A percentile compares a stretch with the other conserved stretches of the same genome.
phyloP scores from a whole-genome alignment of 2,888 invertebrate species.

The Epinotia ramella region DNA sequence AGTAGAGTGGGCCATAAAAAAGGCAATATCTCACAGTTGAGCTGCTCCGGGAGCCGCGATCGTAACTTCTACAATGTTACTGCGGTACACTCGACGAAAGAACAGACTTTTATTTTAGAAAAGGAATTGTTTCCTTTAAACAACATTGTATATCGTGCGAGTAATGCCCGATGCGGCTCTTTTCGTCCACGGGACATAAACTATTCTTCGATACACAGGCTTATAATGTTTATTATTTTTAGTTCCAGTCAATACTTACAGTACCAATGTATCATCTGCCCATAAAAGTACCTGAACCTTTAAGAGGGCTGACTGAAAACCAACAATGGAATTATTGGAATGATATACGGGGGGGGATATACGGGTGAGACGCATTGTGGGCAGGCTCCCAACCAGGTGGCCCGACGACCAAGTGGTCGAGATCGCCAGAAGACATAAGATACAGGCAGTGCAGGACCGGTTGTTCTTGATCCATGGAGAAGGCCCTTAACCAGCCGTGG shows the following conservation, averaged over 20 bases:
- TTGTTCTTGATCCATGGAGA: too few species aligned
- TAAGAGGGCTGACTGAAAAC: too few species aligned
- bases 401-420: too few species aligned
- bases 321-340: too few species aligned
- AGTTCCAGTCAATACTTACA: neutral
- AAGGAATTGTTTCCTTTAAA: constrained; percentile 66
- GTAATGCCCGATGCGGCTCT: constrained; percentile 34
- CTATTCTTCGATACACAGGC: constrained; percentile 29
- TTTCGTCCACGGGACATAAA: constrained; percentile 30
- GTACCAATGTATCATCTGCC: neutral
- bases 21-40: constrained; percentile 85
- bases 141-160: constrained; percentile 44
- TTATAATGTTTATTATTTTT: constrained; percentile 4
- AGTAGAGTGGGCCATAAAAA: constrained; percentile 84
- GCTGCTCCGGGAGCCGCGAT: constrained; percentile 78
- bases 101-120: constrained; percentile 73
- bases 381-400: too few species aligned
- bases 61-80: constrained; percentile 85
- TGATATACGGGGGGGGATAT: too few species aligned
- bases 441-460: too few species aligned
- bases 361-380: too few species aligned
- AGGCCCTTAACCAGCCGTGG: too few species aligned
- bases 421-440: too few species aligned
- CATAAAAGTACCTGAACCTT: neutral
- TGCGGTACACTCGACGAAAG: constrained; percentile 72